Evolutionary conservation across 1,140 invertebrate species (phyloP), one percentile per base, ranked within the genome.

Genomic region (Bombyx mori): DNA sequence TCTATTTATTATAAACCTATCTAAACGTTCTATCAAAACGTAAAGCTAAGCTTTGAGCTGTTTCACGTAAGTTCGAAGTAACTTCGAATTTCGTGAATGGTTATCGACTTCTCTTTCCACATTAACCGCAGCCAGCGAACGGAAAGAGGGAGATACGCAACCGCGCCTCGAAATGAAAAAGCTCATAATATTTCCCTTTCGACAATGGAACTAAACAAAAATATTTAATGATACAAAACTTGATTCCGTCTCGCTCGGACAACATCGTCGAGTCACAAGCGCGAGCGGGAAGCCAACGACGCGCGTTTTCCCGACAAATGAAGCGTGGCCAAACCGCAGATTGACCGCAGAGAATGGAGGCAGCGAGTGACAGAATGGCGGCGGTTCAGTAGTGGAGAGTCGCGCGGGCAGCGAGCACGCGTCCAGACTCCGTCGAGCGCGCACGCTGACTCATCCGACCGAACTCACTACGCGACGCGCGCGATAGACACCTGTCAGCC

Each of bases 331-430:
- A 81, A 77, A 88, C 86, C 86, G 77, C 86, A 88, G 86, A 87
- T 88, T 87, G 84, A 86, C 86, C 86, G 83, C 86, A 87, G 86
- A 87, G 80, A 86, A 86, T 86, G 86, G 79, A 87, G 78, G 86
- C 82, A 86, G 77, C 80, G 80, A 85, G 86, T 86, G 81, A 87
- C 81, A 84, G 82, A 76, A 84, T 85, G 84, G 82, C 82, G 79
- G 79, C 79, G 69, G 72, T 66, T 81, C 82, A 86, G 82, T 88
- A 75, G 79, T 79, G 71, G 68, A 77, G 72, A 72, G 71, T 62
- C 79, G 73, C 72, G 75, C 82, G 78, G 58, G 58, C 72, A 59
- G 75, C 54, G 49, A 69, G 70, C 78, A 80, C 84, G 80, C 69
- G 73, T 64, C 68, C 73, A 56, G 71, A 73, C 74, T 75, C 65